Evolutionary conservation across 2,113 vertebrate genomes (phyloP).

Genomic region (Hyaena hyaena): DNA sequence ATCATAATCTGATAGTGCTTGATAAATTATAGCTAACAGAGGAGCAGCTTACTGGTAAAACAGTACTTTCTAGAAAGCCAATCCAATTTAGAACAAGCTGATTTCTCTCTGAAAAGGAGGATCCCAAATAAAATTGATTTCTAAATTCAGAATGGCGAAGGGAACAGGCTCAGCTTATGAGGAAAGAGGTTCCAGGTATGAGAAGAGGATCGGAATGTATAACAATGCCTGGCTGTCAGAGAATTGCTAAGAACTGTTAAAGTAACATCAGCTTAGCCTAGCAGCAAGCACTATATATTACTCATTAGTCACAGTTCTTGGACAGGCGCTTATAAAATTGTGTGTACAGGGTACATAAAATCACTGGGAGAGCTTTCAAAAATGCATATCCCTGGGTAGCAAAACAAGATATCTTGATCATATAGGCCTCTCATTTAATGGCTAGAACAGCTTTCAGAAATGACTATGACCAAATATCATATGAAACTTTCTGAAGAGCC

Average conservation of each 20-base stretch:
- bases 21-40: neutral
- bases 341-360: neutral
- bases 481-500: slow-evolving; percentile 8
- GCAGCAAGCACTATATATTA: neutral
- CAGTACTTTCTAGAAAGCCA: neutral
- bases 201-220: neutral
- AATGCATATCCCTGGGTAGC: neutral
- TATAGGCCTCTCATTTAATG: neutral
- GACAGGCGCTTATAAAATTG: neutral
- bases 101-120: slow-evolving; percentile 5
- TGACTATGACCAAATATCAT: neutral
- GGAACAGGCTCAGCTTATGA: neutral
- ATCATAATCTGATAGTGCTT: neutral
- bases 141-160: neutral
- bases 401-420: neutral
- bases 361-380: neutral
- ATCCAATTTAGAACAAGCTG: neutral
- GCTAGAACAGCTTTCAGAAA: slow-evolving; percentile 27
- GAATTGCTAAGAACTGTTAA: too few species aligned
- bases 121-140: slow-evolving; percentile 31
- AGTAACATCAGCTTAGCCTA: neutral
- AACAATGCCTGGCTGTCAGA: neutral
- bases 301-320: neutral
- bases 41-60: neutral
- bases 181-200: neutral